Evolutionary conservation across 2,888 invertebrate genomes (phyloP).

Genomic region (Hirtodrosophila trivittata): DNA sequence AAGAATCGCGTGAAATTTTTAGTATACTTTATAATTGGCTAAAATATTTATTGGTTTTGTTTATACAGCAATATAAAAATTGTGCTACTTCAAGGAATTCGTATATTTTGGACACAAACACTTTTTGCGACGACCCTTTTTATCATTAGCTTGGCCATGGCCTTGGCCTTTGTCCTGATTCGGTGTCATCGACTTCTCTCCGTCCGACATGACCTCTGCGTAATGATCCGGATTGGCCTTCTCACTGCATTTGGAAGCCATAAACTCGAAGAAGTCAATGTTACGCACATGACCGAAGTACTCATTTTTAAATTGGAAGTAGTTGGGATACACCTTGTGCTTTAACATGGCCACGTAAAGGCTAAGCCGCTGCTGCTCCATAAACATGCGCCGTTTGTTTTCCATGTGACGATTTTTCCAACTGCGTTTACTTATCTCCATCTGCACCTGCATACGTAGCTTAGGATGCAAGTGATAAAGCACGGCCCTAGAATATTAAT

Average conservation of each 20-base stretch:
- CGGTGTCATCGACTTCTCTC: neutral
- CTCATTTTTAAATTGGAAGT: conserved; percentile 62
- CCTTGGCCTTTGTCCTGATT: neutral
- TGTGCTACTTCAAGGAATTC: conserved; percentile 20
- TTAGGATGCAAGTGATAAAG: conserved; percentile 67
- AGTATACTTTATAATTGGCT: too few species aligned
- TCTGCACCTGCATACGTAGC: conserved; percentile 34
- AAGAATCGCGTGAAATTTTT: too few species aligned
- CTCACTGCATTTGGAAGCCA: conserved; percentile 63
- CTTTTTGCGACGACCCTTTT: conserved; percentile 32
- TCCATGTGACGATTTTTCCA: conserved; percentile 60
- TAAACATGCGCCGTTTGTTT: conserved; percentile 48
- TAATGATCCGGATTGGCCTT: conserved; percentile 21
- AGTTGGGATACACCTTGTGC: conserved; percentile 75
- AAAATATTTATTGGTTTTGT: too few species aligned
- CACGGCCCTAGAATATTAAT: conserved; percentile 37
- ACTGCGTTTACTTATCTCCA: conserved; percentile 60
- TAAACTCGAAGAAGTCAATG: conserved; percentile 78
- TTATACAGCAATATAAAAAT: neutral
- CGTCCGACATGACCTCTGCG: neutral
- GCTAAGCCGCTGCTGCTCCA: conserved; percentile 71
- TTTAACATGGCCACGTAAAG: conserved; percentile 77
- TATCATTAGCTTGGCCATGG: conserved; percentile 7
- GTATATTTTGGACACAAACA: conserved; percentile 61
- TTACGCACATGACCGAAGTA: conserved; percentile 63